A percentile compares a stretch with the other conserved stretches of the same genome.
These are phyloP conservation scores for Leptobrachium leishanense DNA, from an alignment of 2,113 vertebrate genomes.

Conservation along the genomic window DNA sequence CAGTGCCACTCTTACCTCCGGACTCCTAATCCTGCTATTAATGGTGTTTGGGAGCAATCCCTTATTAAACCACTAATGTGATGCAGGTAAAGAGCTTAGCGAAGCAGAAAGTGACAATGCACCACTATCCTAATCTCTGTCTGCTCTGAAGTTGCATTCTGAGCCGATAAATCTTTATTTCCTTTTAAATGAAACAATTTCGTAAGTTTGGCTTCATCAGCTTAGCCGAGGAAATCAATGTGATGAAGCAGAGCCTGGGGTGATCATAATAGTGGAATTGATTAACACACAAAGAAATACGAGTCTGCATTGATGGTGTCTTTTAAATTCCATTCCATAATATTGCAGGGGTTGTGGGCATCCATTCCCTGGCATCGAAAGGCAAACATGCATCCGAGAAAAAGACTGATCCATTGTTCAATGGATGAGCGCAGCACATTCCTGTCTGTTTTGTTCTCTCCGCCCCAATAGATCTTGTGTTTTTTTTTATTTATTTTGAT, in stretches of 20 bases:
- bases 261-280: constrained; percentile 32
- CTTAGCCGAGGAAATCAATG: constrained; percentile 30
- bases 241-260: constrained; percentile 23
- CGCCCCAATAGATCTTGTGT: too few relatives aligned
- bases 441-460: too few relatives aligned
- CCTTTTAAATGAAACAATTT: constrained; percentile 30
- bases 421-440: too few relatives aligned
- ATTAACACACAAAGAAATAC: constrained; percentile 29
- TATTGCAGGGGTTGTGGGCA: background rate
- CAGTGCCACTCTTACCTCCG: too few relatives aligned
- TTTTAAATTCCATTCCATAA: background rate
- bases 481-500: too few relatives aligned
- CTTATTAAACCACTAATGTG: too few relatives aligned
- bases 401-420: too few relatives aligned
- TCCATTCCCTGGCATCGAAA: too few relatives aligned
- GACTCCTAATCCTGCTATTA: too few relatives aligned
- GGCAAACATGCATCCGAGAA: too few relatives aligned
- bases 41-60: too few relatives aligned
- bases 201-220: constrained; percentile 28
- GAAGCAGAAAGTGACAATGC: background rate
- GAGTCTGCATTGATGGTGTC: background rate
- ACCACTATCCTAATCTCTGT: constrained; percentile 21
- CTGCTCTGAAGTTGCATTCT: background rate
- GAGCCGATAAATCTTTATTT: constrained; percentile 41
- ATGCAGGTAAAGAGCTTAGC: background rate